Base-by-base conservation (phyloP, 2,797 vertebrate species). In the Antrozous pallidus region DNA sequence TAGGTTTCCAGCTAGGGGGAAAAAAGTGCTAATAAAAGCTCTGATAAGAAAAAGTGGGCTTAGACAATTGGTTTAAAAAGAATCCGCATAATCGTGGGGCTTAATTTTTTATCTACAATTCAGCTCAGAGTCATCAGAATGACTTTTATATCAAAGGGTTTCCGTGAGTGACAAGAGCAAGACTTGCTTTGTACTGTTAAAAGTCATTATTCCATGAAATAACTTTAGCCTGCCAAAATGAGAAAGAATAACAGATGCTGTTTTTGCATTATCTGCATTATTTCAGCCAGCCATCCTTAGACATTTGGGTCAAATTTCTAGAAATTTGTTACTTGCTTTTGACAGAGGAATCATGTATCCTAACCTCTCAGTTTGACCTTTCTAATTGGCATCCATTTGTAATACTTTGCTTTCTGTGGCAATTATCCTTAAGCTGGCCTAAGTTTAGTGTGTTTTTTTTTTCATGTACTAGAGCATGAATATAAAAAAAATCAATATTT, bases 121-220 rank as follows among this genome's bases (percentile, higher is more conserved):
- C 94, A 95, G 95, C 91, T 90, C 93, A 89, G 97, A 98, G 97
- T 97, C 97, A 97, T 97, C 93, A 6, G 97, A 97, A 97, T 93
- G 97, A 98, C 97, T 98, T 97, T 96, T 94, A 49, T 98, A 98
- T 98, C 98, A 98, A 98, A 98, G 98, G 78, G 0, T 95, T 96
- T 82, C 79, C 65, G 22, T 98, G 98, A 98, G 93, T 98, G 98
- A 98, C 98, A 97, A 97, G 98, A 97, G 94, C 98, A 98, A 98
- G 97, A 88, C 85, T 93, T 74, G 77, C 97, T 98, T 98, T 98
- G 97, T 98, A 89, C 97, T 97, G 95, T 97, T 97, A 73, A 97
- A 98, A 98, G 98, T 99, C 98, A 98, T 99, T 98, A 98, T 98
- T 96, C 98, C 98, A 97, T 98, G 97, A 98, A 98, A 98, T 98